A percentile compares a stretch with the other conserved stretches of the same genome.
Conservation (phyloP, 1,140 invertebrate species). For the Calephelis virginiensis region DNA sequence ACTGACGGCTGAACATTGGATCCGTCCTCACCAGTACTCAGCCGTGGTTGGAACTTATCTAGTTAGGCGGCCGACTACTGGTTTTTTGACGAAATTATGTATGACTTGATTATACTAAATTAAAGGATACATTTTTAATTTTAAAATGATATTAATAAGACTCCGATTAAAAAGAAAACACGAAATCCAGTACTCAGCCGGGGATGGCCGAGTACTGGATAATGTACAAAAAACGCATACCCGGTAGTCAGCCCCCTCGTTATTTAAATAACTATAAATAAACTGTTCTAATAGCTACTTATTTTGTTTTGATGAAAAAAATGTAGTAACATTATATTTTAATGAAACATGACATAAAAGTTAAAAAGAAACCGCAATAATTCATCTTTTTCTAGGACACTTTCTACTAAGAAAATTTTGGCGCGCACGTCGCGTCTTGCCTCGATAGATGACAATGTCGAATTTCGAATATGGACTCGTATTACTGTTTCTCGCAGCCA, state of each 20-base stretch:
- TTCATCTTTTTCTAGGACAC: not conserved
- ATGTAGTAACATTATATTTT: slow-evolving; percentile 18
- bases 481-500: slow-evolving; percentile 11
- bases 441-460: not conserved
- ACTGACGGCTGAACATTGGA: slow-evolving; percentile 12
- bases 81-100: slow-evolving; percentile 13
- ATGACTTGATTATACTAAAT: slow-evolving; percentile 17
- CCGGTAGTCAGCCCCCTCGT: slow-evolving; percentile 8
- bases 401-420: not conserved
- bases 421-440: not conserved
- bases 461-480: not conserved
- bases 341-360: slow-evolving; percentile 14
- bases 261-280: slow-evolving; percentile 23
- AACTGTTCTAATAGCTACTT: slow-evolving; percentile 18
- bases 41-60: not conserved
- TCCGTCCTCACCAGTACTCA: slow-evolving; percentile 11
- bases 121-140: slow-evolving; percentile 12
- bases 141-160: slow-evolving; percentile 22
- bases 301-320: slow-evolving; percentile 15
- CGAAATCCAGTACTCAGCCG: slow-evolving; percentile 7
- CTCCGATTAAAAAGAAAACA: slow-evolving; percentile 14
- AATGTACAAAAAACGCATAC: slow-evolving; percentile 17
- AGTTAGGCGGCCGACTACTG: slow-evolving; percentile 14
- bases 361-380: slow-evolving; percentile 12
- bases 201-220: slow-evolving; percentile 2